These are phyloP conservation scores for Strix aluco DNA, from an alignment of 2,113 vertebrate genomes.

Conservation along the genomic window DNA sequence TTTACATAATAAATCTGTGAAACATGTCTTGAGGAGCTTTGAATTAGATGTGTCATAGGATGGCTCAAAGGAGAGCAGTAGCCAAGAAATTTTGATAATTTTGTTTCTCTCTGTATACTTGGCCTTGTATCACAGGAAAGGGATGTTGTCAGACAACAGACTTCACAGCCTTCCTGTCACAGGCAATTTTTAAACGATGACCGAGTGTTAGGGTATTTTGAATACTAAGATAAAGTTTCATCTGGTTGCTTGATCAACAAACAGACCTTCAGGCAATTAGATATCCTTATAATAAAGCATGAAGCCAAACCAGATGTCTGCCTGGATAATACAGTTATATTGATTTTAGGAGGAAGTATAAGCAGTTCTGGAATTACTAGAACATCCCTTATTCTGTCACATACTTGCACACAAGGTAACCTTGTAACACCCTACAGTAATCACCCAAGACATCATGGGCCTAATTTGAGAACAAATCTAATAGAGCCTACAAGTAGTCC, in stretches of 20 bases:
- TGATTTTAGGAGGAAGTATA: background rate
- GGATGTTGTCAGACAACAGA: background rate
- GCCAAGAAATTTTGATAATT: background rate
- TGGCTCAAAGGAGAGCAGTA: background rate
- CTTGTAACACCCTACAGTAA: background rate
- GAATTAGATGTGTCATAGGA: background rate
- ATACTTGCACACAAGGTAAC: background rate
- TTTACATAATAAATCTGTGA: background rate
- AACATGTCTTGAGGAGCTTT: background rate
- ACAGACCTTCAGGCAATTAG: background rate
- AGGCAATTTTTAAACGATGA: background rate
- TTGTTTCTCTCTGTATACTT: background rate
- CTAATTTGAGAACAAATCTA: background rate
- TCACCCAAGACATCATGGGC: background rate
- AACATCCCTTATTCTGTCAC: background rate
- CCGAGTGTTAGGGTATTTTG: background rate
- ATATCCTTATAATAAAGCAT: background rate
- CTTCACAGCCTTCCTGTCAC: constrained; percentile 13
- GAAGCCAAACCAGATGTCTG: background rate
- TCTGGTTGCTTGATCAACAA: background rate
- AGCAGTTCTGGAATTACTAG: background rate
- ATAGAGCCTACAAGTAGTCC: too few species aligned
- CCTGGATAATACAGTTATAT: background rate
- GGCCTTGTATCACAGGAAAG: constrained; percentile 6
- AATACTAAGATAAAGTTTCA: background rate